A percentile compares a stretch with the other conserved stretches of the same genome.
phyloP scores from a whole-genome alignment of 2,888 invertebrate species.

The Hyles lineata region DNA sequence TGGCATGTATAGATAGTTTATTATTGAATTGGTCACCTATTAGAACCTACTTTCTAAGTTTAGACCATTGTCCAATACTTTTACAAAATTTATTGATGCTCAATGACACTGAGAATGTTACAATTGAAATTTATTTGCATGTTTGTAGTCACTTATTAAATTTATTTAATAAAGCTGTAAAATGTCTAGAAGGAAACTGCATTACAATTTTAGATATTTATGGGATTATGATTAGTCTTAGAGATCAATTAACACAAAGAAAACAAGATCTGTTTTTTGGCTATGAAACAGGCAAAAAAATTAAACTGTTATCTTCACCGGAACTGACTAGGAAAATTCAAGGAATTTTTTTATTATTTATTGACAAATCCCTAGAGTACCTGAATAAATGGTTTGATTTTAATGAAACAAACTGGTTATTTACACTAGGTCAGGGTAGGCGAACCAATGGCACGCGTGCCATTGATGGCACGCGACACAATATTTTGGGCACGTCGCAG shows the following conservation, averaged over 20 bases:
- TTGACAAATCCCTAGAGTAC: background rate
- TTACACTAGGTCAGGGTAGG: too few species aligned
- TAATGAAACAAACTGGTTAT: too few species aligned
- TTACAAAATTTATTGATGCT: slow-evolving; percentile 40
- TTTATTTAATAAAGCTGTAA: slow-evolving; percentile 37
- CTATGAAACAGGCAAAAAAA: background rate
- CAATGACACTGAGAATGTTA: slow-evolving; percentile 28
- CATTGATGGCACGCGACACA: too few species aligned
- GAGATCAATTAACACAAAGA: slow-evolving; percentile 32
- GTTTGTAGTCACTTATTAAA: slow-evolving; percentile 36
- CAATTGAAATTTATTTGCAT: slow-evolving; percentile 36
- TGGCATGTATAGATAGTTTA: slow-evolving; percentile 35
- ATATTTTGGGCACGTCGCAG: too few species aligned
- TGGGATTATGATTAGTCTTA: slow-evolving; percentile 34
- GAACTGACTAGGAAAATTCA: background rate
- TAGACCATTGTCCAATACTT: slow-evolving; percentile 40
- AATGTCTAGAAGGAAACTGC: slow-evolving; percentile 37
- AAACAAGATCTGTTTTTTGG: slow-evolving; percentile 36
- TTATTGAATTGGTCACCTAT: slow-evolving; percentile 38
- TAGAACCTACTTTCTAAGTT: slow-evolving; percentile 41
- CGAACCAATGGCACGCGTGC: too few species aligned
- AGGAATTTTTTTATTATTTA: background rate
- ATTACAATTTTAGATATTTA: slow-evolving; percentile 38
- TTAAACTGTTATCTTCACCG: background rate
- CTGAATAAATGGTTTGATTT: background rate